A percentile compares a stretch with the other conserved stretches of the same genome.
These are phyloP conservation scores for Oegoconia quadripuncta DNA, from an alignment of 2,888 invertebrate genomes.

Conservation along the genomic window DNA sequence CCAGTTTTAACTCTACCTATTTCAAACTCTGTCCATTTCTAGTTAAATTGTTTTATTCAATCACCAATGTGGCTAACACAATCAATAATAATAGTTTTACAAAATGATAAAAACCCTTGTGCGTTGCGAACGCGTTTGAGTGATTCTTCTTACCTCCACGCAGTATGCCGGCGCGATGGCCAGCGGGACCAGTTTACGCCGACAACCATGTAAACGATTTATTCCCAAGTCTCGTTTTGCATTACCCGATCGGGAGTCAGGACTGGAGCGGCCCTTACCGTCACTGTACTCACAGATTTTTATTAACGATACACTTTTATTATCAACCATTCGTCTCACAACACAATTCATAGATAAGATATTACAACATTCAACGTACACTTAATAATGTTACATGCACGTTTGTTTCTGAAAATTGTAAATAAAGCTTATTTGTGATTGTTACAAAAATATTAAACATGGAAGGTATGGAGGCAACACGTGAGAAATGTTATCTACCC, in stretches of 20 bases:
- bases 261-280: constrained; percentile 43
- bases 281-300: constrained; percentile 13
- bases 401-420: too few relatives aligned
- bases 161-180: constrained; percentile 40
- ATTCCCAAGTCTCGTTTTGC: constrained; percentile 75
- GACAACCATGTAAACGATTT: constrained; percentile 79
- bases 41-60: too few relatives aligned
- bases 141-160: constrained; percentile 55
- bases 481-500: constrained; percentile 25
- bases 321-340: too few relatives aligned
- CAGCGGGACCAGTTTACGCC: constrained; percentile 75
- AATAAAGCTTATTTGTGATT: too few relatives aligned
- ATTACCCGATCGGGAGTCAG: constrained; percentile 73
- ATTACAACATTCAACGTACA: too few relatives aligned
- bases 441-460: too few relatives aligned
- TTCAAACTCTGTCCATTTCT: too few relatives aligned
- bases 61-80: too few relatives aligned
- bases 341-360: too few relatives aligned
- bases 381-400: too few relatives aligned
- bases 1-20: too few relatives aligned
- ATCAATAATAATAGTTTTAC: too few relatives aligned
- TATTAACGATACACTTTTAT: constrained; percentile 19
- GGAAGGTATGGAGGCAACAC: constrained; percentile 10
- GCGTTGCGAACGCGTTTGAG: constrained; percentile 17
- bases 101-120: not conserved